phyloP scores from a whole-genome alignment of 1,140 invertebrate species.

The Grapholita molesta region DNA sequence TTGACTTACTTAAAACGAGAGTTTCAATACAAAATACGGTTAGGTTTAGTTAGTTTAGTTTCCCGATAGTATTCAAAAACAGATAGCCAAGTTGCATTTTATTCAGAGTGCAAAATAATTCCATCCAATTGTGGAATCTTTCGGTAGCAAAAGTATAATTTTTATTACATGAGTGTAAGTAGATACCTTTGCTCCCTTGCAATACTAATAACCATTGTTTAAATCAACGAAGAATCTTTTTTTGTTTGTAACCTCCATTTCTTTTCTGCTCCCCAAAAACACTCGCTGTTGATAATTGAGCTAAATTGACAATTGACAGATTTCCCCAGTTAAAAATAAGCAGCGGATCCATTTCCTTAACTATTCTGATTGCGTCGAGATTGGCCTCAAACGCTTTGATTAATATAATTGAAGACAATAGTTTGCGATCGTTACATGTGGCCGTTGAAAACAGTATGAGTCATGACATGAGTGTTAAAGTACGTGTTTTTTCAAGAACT shows the following conservation, averaged over 20 bases:
- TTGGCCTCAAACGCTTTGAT: not conserved
- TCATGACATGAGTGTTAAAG: not conserved
- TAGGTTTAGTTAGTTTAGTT: no score
- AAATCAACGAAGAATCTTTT: no score
- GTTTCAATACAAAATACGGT: no score
- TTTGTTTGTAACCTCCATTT: not conserved
- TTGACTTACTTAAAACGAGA: no score
- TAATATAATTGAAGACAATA: not conserved
- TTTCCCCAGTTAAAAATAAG: not conserved
- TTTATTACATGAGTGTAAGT: no score
- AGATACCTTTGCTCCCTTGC: no score
- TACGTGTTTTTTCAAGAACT: not conserved
- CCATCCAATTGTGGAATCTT: no score
- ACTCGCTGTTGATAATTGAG: not conserved
- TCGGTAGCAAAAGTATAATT: no score
- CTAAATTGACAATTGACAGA: not conserved
- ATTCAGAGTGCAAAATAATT: no score
- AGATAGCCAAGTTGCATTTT: no score
- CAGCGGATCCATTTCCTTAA: not conserved
- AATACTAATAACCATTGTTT: no score
- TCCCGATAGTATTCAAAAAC: no score
- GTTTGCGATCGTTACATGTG: not conserved
- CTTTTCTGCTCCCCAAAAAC: not conserved
- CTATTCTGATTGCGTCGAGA: not conserved
- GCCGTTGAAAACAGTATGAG: not conserved